Evolutionary conservation across 2,797 vertebrate genomes (phyloP).

Genomic region (Lophotriccus pileatus): DNA sequence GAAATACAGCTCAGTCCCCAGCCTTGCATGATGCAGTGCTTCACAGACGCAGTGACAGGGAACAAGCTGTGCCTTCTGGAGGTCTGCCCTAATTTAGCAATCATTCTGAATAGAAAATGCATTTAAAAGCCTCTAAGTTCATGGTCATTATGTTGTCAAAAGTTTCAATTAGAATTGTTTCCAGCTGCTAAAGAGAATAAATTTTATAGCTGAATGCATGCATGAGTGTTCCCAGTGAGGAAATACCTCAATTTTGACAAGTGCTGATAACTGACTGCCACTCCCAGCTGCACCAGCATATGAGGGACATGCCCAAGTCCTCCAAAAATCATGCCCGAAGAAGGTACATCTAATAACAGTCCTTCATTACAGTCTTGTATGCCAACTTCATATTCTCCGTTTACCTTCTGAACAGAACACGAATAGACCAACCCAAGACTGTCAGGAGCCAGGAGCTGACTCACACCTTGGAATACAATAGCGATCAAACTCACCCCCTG

Average conservation of each 20-base stretch:
- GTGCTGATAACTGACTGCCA: background rate
- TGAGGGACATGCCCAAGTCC: background rate
- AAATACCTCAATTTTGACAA: background rate
- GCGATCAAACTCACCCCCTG: background rate
- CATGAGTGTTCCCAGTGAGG: background rate
- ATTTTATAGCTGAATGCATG: background rate
- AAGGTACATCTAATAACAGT: background rate
- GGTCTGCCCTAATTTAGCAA: background rate
- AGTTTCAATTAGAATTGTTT: background rate
- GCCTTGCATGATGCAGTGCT: background rate
- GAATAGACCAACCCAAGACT: background rate
- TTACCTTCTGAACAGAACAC: constrained; percentile 27
- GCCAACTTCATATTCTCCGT: background rate
- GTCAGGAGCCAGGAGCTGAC: background rate
- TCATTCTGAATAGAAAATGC: background rate
- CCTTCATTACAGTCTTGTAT: background rate
- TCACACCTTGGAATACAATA: background rate
- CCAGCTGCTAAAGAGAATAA: background rate
- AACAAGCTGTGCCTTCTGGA: background rate
- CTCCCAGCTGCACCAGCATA: background rate
- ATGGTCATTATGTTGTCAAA: background rate
- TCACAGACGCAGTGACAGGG: background rate
- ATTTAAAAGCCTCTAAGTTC: background rate
- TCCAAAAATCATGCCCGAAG: background rate
- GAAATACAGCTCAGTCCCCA: background rate